These are phyloP conservation scores for Oreochromis spilurus DNA, from an alignment of 2,113 vertebrate genomes.

Conservation along the genomic window DNA sequence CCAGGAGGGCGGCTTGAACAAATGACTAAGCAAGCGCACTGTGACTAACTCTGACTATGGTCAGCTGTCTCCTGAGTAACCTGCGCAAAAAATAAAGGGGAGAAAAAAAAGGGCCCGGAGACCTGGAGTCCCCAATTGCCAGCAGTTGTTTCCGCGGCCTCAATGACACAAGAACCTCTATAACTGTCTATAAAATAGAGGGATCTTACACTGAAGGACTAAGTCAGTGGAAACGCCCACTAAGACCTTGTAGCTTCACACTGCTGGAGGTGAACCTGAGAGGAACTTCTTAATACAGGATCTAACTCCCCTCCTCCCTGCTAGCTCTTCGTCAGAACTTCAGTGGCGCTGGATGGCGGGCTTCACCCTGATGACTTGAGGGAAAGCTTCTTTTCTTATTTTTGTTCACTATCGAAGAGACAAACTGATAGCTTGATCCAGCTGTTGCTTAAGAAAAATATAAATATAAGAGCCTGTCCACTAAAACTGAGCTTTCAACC, in stretches of 20 bases:
- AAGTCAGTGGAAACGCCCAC: conserved; percentile 17
- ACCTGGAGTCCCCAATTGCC: not conserved
- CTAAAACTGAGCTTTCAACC: conserved; percentile 58
- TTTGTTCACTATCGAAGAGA: not conserved
- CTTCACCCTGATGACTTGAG: conserved; percentile 3
- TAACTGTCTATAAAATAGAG: not conserved
- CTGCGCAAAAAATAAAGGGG: not conserved
- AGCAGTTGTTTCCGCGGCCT: not conserved
- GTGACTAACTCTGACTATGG: not conserved
- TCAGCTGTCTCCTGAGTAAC: not conserved
- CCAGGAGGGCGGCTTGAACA: not conserved
- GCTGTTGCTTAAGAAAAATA: conserved; percentile 15
- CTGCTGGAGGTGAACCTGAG: conserved; percentile 23
- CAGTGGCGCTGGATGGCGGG: conserved; percentile 17
- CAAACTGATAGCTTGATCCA: not conserved
- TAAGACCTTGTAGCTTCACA: conserved; percentile 10
- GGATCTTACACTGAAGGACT: conserved; percentile 13
- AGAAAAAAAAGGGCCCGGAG: not conserved
- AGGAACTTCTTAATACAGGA: conserved; percentile 11
- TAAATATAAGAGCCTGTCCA: conserved; percentile 16
- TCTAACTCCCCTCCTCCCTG: not conserved
- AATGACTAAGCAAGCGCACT: conserved; percentile 8
- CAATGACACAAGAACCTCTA: not conserved
- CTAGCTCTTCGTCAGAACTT: conserved; percentile 19
- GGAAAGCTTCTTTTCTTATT: conserved; percentile 15